phyloP scores from a whole-genome alignment of 1,140 invertebrate species.

The Pygmarrhopalites habei region DNA sequence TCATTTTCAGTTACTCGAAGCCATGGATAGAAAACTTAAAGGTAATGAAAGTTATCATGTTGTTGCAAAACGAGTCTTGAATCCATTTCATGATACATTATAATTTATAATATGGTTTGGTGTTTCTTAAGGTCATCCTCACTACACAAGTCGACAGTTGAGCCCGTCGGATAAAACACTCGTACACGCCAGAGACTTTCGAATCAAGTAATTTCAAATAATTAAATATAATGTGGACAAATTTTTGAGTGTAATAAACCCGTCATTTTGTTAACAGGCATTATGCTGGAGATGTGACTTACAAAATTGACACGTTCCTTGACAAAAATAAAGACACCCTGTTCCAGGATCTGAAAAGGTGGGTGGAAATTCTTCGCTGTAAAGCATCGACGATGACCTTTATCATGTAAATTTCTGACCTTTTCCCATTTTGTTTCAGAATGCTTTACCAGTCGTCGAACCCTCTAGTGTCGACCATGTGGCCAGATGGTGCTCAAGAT shows the following conservation, averaged over 20 bases:
- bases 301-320: slow-evolving; percentile 80
- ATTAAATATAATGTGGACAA: no score
- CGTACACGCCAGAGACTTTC: slow-evolving; percentile 72
- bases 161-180: slow-evolving; percentile 72
- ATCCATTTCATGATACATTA: no score
- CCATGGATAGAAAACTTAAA: slow-evolving; percentile 82
- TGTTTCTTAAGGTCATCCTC: no score
- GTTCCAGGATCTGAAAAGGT: slow-evolving; percentile 93
- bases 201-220: slow-evolving; percentile 57
- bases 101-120: no score
- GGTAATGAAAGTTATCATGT: no score
- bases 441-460: slow-evolving; percentile 76
- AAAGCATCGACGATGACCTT: no score
- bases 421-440: no score
- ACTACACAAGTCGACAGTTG: slow-evolving; percentile 80
- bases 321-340: slow-evolving; percentile 94
- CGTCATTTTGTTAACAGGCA: slow-evolving; percentile 65
- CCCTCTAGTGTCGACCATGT: slow-evolving; percentile 72
- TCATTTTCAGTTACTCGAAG: no score
- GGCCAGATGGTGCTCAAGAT: slow-evolving; percentile 86
- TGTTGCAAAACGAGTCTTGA: no score
- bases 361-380: no score
- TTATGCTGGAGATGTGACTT: slow-evolving; percentile 94
- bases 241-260: no score
- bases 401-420: no score